These are phyloP conservation scores for Pavo muticus DNA, from an alignment of 2,113 vertebrate species.

Conservation along the genomic window DNA sequence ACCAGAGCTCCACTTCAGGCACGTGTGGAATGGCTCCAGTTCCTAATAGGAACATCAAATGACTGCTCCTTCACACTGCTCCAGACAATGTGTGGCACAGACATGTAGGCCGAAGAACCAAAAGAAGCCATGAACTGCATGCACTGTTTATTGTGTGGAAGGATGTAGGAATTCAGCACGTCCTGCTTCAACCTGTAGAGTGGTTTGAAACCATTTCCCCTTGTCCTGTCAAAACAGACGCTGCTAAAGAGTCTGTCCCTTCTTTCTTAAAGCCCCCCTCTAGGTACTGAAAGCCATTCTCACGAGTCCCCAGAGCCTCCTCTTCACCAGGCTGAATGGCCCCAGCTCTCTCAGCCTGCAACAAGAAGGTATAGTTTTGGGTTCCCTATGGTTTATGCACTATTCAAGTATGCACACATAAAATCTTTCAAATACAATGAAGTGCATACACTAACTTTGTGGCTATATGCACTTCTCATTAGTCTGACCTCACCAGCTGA, in stretches of 20 bases:
- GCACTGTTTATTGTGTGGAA: background rate
- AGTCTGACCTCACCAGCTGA: background rate
- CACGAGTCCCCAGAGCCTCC: too few species aligned
- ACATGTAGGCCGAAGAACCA: background rate
- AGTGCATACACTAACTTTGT: background rate
- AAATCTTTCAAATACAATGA: background rate
- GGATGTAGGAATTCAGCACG: background rate
- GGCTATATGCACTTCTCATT: background rate
- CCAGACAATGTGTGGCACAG: rapidly evolving
- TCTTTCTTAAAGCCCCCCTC: too few species aligned
- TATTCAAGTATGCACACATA: background rate
- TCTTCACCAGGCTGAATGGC: too few species aligned
- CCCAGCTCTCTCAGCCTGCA: background rate
- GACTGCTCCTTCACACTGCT: background rate
- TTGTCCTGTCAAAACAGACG: too few species aligned
- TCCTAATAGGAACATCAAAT: background rate
- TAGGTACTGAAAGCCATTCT: too few species aligned
- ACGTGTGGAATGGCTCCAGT: background rate
- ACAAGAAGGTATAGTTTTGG: background rate
- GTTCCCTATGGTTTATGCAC: background rate
- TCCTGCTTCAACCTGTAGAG: background rate
- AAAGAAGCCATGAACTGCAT: background rate
- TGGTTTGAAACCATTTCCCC: too few species aligned
- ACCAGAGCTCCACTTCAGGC: background rate
- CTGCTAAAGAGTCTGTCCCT: too few species aligned